These are phyloP conservation scores for Corythornis cristatus DNA, from an alignment of 2,113 vertebrate genomes.

Conservation along the genomic window DNA sequence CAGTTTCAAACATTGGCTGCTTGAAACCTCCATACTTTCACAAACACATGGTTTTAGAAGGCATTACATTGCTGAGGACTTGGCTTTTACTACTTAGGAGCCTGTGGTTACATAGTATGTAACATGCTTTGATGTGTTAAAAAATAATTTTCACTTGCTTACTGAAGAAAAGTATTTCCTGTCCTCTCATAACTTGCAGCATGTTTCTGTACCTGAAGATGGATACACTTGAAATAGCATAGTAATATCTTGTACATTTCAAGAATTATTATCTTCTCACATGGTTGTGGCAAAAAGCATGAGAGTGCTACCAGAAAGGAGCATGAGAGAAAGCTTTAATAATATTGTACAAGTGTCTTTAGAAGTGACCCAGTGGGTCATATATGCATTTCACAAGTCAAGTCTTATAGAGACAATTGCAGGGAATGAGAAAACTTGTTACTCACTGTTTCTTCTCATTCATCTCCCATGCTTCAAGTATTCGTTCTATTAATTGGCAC, in stretches of 20 bases:
- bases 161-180: not conserved
- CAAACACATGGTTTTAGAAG: not conserved
- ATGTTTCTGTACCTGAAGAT: not conserved
- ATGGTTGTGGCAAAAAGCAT: not conserved
- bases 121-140: not conserved
- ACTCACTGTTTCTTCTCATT: slow-evolving; percentile 99
- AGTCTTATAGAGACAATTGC: not conserved
- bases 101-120: not conserved
- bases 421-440: not conserved
- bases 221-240: not conserved
- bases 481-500: slow-evolving; percentile 95
- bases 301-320: not conserved
- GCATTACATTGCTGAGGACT: not conserved
- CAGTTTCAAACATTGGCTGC: accelerated
- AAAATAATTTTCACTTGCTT: not conserved
- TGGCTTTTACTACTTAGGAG: not conserved
- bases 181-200: not conserved
- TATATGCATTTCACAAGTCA: not conserved
- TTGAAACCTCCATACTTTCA: not conserved
- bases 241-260: not conserved
- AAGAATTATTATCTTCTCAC: not conserved
- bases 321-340: not conserved
- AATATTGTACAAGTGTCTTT: not conserved
- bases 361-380: not conserved
- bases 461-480: slow-evolving; percentile 93